Evolutionary conservation across 1,140 invertebrate genomes (phyloP), one percentile per base, ranked within the genome.

Genomic region (Apis cerana): DNA sequence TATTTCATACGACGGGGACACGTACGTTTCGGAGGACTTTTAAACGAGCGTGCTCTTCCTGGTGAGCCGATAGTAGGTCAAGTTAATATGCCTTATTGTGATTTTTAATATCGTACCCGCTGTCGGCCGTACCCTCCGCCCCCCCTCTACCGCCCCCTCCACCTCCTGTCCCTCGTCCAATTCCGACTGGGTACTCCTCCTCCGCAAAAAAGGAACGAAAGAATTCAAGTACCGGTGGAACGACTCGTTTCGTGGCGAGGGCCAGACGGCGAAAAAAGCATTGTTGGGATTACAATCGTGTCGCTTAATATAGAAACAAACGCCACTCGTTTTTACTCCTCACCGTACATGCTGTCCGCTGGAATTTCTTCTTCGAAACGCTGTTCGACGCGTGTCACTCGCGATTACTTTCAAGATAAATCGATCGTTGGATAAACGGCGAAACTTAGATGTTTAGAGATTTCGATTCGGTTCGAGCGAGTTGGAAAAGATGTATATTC

Each of bases 61-160:
- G 88, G 85, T 89, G 82, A 80, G 74, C 69, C 85, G 83, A 91
- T 91, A 89, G 86, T 93, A 84, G 92, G 91, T 92, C 92, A 92
- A 92, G 90, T 92, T 90, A 92, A 92, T 93, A 92, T 92, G 90
- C 89, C 80, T 84, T 90, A 92, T 92, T 92, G 92, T 93, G 91
- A 92, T 92, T 92, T 90, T 90, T 90, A 91, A 90, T 92, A 91
- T 92, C 88, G 86, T 86, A 43, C 85, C 75, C 86, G 80, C 88
- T 70, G 86, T 85, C 84, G 80, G 74, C 80, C 86, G 83, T 87
- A 85, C 79, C 62, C 83, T 70, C 78, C 62, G 50, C 68, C 43
- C 67, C 59, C 82, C 54, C 23, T 70, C 33, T 2, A 2, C 33
- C 67, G 77, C 67, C 70, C 74, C 76, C 78, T 21, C 27, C 82